phyloP scores from a whole-genome alignment of 2,113 vertebrate species.

The Ptychochromis oligacanthus region DNA sequence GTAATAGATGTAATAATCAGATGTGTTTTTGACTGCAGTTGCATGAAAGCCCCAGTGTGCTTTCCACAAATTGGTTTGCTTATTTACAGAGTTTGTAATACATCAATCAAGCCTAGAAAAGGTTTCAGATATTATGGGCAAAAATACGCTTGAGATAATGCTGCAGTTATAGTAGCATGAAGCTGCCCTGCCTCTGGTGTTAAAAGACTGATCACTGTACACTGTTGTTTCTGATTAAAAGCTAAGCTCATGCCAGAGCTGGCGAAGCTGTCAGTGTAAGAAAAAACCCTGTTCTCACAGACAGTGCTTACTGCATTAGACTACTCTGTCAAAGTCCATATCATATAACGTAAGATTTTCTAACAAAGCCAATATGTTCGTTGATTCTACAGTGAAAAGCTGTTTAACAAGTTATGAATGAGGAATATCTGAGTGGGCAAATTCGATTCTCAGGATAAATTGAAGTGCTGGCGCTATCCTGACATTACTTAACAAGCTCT shows the following conservation, averaged over 20 bases:
- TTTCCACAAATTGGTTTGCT: not conserved
- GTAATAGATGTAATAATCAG: not conserved
- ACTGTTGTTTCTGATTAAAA: conserved; percentile 60
- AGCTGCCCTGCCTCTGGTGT: not conserved
- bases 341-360: conserved; percentile 63
- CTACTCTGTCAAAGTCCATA: conserved; percentile 61
- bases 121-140: not conserved
- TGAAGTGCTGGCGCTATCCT: not conserved
- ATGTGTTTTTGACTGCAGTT: conserved; percentile 16
- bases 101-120: not conserved
- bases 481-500: not conserved
- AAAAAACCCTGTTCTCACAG: conserved; percentile 25
- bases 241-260: conserved; percentile 53
- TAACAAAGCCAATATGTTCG: conserved; percentile 51
- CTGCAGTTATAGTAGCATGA: conserved; percentile 23
- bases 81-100: not conserved
- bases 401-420: conserved; percentile 43
- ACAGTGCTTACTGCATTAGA: conserved; percentile 54
- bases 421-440: conserved; percentile 22
- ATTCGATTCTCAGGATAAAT: not conserved
- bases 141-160: conserved; percentile 46
- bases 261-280: conserved; percentile 38
- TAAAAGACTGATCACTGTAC: conserved; percentile 22
- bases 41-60: not conserved
- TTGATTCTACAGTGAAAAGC: conserved; percentile 26